Base-by-base conservation (phyloP, 2,888 invertebrate species). In the Harmothoe impar region DNA sequence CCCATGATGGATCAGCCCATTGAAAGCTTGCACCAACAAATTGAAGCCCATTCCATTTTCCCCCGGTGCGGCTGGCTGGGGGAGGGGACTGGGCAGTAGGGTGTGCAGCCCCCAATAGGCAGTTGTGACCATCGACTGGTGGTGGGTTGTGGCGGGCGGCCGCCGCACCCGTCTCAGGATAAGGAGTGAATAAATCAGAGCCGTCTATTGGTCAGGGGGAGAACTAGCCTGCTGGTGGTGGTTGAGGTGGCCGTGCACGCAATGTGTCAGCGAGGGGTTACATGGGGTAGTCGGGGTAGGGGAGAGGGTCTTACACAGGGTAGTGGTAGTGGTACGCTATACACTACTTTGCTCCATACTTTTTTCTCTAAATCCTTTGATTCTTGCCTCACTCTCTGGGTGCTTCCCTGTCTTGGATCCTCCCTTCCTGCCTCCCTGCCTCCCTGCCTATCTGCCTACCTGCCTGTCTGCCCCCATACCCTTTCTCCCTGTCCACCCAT, bases 11-110 rank as follows among this genome's bases (percentile, higher is more conserved):
- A 81, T 81, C 43, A 43, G 81, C 10, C 81, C 81, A 81, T 35
- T 81, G 81, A 81, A 72, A 81, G 81, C 35, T 35, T 43, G 81
- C 43, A 25, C 81, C 81, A 81, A 81, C 81, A 81, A 81, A 81
- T 81, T 43, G 81, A 33, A 43, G 81, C 43, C 81, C 81, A 81
- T 81, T 81, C 81, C 81, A 33, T 81, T 81, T 43, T 29, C 62
- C 62, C 43, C 3, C 62, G 20, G 23, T n/a, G 3, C 62, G 77
- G 43, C 81, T 35, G 43, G 81, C 81, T 17, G n/a, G 23, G 43
- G 15, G 7, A 33, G 43, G n/a, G n/a, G n/a, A n/a, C n/a, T n/a
- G n/a, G n/a, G n/a, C n/a, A n/a, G n/a, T 43, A 43, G 10, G 43
- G 23, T 43, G 17, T 23, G 43, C 35, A 1, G 81, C 35, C 43